A percentile compares a stretch with the other conserved stretches of the same genome.
Evolutionary conservation across 2,797 vertebrate genomes (phyloP).

Genomic region (Rhinichthys osculus): DNA sequence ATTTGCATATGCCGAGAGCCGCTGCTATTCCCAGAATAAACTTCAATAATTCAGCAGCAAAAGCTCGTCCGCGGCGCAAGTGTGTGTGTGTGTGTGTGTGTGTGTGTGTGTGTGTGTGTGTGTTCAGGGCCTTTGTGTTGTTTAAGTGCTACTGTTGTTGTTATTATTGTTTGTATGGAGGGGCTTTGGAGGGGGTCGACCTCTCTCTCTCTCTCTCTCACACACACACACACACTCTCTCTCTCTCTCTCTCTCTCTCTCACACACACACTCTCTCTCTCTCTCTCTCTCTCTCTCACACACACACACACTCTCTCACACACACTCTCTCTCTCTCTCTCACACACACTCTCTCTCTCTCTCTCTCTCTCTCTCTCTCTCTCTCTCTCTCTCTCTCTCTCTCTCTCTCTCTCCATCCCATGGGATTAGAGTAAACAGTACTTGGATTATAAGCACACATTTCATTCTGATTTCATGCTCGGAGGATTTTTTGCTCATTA

Average conservation of each 20-base stretch:
- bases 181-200: slow-evolving; percentile 23
- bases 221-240: not conserved
- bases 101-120: not conserved
- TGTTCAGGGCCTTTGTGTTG: slow-evolving; percentile 4
- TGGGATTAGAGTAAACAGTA: slow-evolving; percentile 84
- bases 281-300: no score
- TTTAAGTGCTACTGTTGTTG: slow-evolving; percentile 73
- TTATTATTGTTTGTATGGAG: slow-evolving; percentile 75
- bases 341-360: no score
- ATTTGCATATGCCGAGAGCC: slow-evolving; percentile 83
- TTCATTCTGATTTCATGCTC: slow-evolving; percentile 92
- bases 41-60: slow-evolving; percentile 83
- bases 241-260: no score
- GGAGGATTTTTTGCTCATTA: slow-evolving; percentile 88
- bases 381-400: slow-evolving; percentile 31
- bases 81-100: not conserved
- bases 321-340: no score
- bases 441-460: slow-evolving; percentile 93
- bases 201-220: slow-evolving; percentile 34
- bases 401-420: slow-evolving; percentile 65
- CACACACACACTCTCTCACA: no score
- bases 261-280: no score
- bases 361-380: slow-evolving; percentile 58
- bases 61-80: not conserved
- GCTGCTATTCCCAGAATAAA: slow-evolving; percentile 76